Conservation (phyloP, 2,888 invertebrate genomes). For the Drosophila cyrtoloma region DNA sequence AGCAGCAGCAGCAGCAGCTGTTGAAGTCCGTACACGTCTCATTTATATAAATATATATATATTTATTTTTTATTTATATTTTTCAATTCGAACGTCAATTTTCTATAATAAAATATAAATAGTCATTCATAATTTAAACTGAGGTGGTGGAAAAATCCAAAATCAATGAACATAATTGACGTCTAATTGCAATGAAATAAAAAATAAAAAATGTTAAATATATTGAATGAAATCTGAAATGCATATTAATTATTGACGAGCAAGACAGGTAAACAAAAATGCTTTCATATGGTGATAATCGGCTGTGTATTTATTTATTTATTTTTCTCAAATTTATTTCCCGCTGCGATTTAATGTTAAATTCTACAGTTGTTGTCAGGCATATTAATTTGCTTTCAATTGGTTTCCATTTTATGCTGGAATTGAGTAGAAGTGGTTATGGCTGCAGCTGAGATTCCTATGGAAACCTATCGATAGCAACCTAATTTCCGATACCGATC, state of each 20-base stretch:
- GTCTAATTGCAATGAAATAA: background rate
- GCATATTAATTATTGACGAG: no score
- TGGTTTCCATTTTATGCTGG: background rate
- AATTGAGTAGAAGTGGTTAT: background rate
- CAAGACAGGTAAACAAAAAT: background rate
- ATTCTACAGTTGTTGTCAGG: background rate
- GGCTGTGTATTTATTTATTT: background rate
- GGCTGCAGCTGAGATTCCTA: background rate
- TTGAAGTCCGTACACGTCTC: background rate
- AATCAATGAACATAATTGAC: background rate
- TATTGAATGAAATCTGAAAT: background rate
- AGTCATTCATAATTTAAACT: background rate
- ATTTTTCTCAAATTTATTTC: background rate
- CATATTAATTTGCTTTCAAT: background rate
- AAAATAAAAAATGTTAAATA: background rate
- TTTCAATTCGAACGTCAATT: background rate
- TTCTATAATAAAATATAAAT: background rate
- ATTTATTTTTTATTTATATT: background rate
- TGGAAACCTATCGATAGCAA: background rate
- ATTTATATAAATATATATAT: background rate
- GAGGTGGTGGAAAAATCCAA: background rate
- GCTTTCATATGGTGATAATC: background rate
- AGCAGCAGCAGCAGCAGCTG: background rate
- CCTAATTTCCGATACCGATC: background rate
- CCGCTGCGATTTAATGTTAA: background rate